Base-by-base conservation (phyloP, 1,140 invertebrate species). In the Teleogryllus occipitalis region DNA sequence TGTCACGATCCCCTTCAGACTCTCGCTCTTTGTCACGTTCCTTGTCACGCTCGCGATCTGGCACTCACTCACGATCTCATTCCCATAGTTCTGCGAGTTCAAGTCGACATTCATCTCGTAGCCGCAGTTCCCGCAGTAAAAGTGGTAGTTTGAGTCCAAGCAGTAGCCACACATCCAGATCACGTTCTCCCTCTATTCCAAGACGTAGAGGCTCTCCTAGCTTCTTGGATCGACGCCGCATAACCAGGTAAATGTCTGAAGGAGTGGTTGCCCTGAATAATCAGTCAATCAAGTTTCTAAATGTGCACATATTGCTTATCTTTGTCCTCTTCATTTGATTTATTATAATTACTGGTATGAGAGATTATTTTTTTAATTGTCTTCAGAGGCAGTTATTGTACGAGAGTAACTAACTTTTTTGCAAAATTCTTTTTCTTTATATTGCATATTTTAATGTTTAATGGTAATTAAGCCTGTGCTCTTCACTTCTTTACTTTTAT, bases 181-280 rank as follows among this genome's bases (percentile, higher is more conserved):
- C 84, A 76, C 82, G 87, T 74, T 88, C 87, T 73, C 84, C 85
- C 46, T 91, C 90, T 47, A 90, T 90, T 80, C 87, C 89, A 22
- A 82, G 89, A 75, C 85, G 90, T 76, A 83, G 86, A 75, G 90
- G 90, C 0, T 91, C 90, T 21, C 90, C 90, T 8, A 90, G 89
- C 82, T 90, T 90, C 83, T 83, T 90, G 54, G 90, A 91, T 83
- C 88, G 89, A 83, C 83, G 90, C 75, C 85, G 90, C 73, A 91
- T 91, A 65, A 91, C 90, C 39, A 91, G 90, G 90, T 91, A 85
- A 84, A 48, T 39, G 27, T 39, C 27, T 39, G 27, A 39, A 39
- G 27, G 27, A 65, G 54, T 65, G 18, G 54, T 65, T 65, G 54
- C 54, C 10, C 0, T 65, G 54, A 18, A 65, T 65, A 3, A 2